Evolutionary conservation across 1,140 invertebrate genomes (phyloP).

Genomic region (Ganaspis sp.): DNA sequence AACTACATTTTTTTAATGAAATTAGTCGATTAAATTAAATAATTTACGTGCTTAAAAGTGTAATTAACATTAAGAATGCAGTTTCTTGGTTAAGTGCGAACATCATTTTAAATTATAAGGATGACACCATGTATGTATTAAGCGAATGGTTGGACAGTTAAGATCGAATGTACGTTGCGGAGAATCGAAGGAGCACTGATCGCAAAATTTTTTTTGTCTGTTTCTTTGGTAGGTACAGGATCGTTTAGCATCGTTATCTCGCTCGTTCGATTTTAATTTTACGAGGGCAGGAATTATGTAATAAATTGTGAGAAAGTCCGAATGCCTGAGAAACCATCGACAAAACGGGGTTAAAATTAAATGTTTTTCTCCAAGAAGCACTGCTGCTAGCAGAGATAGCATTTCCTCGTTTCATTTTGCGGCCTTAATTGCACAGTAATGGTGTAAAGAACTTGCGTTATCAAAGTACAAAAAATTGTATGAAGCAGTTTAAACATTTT

Average conservation of each 20-base stretch:
- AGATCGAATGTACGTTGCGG: not conserved
- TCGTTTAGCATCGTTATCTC: slow-evolving; percentile 19
- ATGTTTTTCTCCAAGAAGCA: not conserved
- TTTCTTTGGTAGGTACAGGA: not conserved
- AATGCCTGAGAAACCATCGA: not conserved
- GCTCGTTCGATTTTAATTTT: slow-evolving; percentile 7
- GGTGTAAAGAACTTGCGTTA: not conserved
- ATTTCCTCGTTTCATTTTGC: not conserved
- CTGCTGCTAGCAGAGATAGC: not conserved
- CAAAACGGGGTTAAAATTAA: not conserved
- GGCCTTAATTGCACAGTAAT: not conserved
- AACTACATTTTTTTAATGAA: too few species aligned
- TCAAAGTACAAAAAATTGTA: too few species aligned
- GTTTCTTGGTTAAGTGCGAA: too few species aligned
- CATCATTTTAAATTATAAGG: too few species aligned
- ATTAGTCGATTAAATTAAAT: too few species aligned
- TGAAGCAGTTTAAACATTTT: not conserved
- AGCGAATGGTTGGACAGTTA: not conserved
- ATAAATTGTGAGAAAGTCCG: not conserved
- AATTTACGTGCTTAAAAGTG: too few species aligned
- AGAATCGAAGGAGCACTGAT: not conserved
- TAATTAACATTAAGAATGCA: too few species aligned
- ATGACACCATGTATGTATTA: not conserved
- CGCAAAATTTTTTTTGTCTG: not conserved
- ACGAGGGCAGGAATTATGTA: not conserved